These are phyloP conservation scores for Ceyx melanurus DNA, from an alignment of 2,113 vertebrate species.

Conservation along the genomic window DNA sequence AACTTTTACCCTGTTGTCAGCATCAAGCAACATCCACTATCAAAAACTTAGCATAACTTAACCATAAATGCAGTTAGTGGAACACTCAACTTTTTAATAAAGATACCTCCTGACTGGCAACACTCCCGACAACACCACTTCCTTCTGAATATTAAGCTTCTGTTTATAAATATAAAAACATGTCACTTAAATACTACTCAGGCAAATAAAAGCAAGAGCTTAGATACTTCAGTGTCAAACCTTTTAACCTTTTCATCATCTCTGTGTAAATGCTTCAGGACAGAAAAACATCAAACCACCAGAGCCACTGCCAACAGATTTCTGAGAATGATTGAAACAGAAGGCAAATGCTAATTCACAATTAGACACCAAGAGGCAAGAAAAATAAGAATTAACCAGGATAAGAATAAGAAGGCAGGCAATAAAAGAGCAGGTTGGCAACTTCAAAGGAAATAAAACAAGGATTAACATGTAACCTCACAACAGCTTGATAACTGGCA, in stretches of 20 bases:
- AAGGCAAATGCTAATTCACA: not conserved
- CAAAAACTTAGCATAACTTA: not conserved
- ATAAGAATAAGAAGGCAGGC: not conserved
- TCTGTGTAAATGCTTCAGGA: not conserved
- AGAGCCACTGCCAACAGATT: not conserved
- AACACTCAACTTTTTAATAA: not conserved
- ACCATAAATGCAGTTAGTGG: not conserved
- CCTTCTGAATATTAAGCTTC: not conserved
- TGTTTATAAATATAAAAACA: not conserved
- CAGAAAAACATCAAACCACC: not conserved
- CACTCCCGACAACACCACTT: not conserved
- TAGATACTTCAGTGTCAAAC: not conserved
- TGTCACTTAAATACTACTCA: not conserved
- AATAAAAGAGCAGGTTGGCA: not conserved
- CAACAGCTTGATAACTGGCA: not conserved
- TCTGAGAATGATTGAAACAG: not conserved
- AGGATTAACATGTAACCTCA: not conserved
- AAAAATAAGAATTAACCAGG: not conserved
- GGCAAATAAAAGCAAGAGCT: not conserved
- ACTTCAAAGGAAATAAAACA: not conserved
- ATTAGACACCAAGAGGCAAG: not conserved
- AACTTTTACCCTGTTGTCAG: not conserved
- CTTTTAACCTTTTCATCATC: not conserved
- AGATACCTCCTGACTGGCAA: not conserved
- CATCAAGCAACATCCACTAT: not conserved